Evolutionary conservation across 2,888 invertebrate species (phyloP).

Genomic region (Cheilosia grossa): DNA sequence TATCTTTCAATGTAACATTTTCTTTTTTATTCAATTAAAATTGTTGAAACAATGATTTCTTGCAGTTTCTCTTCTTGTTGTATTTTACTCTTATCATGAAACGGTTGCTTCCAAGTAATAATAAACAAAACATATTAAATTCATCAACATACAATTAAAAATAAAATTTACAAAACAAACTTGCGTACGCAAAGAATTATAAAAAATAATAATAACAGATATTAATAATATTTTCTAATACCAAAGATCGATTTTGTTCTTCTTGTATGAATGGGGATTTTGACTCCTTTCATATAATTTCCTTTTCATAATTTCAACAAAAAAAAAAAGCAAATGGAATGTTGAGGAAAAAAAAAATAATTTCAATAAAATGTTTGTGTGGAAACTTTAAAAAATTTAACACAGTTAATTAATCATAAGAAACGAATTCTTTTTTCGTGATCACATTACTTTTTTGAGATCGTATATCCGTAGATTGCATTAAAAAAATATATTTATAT

Average conservation of each 20-base stretch:
- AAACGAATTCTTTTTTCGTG: slow-evolving; percentile 61
- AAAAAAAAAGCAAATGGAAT: slow-evolving; percentile 62
- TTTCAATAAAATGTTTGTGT: slow-evolving; percentile 44
- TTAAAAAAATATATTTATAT: slow-evolving; percentile 42
- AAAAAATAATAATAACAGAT: slow-evolving; percentile 24
- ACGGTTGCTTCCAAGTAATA: slow-evolving; percentile 53
- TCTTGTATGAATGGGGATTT: slow-evolving; percentile 18
- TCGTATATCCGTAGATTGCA: slow-evolving; percentile 63
- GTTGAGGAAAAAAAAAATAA: slow-evolving; percentile 66
- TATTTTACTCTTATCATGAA: slow-evolving; percentile 25
- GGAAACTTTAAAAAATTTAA: slow-evolving; percentile 73
- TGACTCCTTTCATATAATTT: slow-evolving; percentile 30
- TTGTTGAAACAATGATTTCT: slow-evolving; percentile 70
- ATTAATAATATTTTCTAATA: slow-evolving; percentile 47
- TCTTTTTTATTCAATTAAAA: slow-evolving; percentile 70
- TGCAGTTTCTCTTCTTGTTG: slow-evolving; percentile 17
- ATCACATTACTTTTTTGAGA: slow-evolving; percentile 73
- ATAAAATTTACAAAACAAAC: slow-evolving; percentile 30
- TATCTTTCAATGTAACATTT: slow-evolving; percentile 67
- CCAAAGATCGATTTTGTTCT: slow-evolving; percentile 66
- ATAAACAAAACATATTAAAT: slow-evolving; percentile 73
- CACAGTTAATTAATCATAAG: slow-evolving; percentile 63
- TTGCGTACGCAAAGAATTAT: slow-evolving; percentile 34
- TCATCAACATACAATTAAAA: slow-evolving; percentile 70
- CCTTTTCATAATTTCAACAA: slow-evolving; percentile 28